phyloP scores from a whole-genome alignment of 1,140 invertebrate species.

The Aphis gossypii region DNA sequence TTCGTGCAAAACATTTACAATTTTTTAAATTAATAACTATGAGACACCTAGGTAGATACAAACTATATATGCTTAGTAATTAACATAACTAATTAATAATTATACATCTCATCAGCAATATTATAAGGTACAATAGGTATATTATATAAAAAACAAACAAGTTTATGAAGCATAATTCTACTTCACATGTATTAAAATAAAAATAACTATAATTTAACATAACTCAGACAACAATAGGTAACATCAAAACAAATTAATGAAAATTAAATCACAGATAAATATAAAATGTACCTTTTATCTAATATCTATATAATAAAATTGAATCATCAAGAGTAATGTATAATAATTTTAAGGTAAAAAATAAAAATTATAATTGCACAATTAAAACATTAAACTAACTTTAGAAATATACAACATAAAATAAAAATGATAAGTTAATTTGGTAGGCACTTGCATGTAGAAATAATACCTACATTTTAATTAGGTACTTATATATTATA shows the following conservation, averaged over 20 bases:
- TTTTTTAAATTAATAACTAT: not conserved
- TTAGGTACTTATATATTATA: not conserved
- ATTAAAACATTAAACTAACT: not conserved
- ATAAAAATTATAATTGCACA: not conserved
- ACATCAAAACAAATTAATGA: slow-evolving; percentile 22
- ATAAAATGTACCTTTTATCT: not conserved
- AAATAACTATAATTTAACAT: not conserved
- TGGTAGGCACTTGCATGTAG: not conserved
- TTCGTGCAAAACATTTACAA: not conserved
- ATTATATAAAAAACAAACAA: not conserved
- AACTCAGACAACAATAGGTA: slow-evolving; percentile 10
- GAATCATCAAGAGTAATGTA: not conserved
- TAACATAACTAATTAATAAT: not conserved
- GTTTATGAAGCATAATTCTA: not conserved
- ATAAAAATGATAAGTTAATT: not conserved
- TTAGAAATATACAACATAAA: not conserved
- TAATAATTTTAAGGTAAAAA: not conserved
- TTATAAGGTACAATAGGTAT: not conserved
- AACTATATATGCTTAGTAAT: not conserved
- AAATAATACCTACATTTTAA: not conserved
- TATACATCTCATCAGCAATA: not conserved
- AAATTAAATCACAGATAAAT: slow-evolving; percentile 27
- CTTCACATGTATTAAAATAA: not conserved
- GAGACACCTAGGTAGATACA: not conserved
- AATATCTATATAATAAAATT: not conserved